These are phyloP conservation scores for Anarhynchus alexandrinus DNA, from an alignment of 2,113 vertebrate genomes.

Conservation along the genomic window DNA sequence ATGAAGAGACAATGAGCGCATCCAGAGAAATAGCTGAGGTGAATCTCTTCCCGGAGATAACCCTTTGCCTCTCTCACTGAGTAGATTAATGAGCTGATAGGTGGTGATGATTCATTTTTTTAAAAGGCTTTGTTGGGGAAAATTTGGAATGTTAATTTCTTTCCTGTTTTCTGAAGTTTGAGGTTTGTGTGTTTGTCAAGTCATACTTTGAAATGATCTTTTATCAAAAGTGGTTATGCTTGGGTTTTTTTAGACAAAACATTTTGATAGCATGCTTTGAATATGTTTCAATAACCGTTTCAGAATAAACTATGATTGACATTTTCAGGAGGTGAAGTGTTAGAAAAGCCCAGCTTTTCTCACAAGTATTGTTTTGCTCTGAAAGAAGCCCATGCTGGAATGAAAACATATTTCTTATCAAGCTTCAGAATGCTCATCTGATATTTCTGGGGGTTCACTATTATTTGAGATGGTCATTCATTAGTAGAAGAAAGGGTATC, in stretches of 20 bases:
- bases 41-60: background rate
- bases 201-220: background rate
- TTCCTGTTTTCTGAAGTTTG: background rate
- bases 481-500: background rate
- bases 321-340: constrained; percentile 4
- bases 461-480: background rate
- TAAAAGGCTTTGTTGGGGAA: background rate
- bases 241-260: constrained; percentile 7
- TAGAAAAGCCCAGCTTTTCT: constrained; percentile 14
- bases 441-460: background rate
- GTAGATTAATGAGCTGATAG: background rate
- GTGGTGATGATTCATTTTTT: background rate
- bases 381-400: background rate
- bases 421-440: background rate
- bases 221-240: background rate
- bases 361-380: background rate
- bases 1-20: background rate
- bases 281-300: background rate
- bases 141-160: background rate
- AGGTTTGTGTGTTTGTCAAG: background rate
- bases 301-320: background rate
- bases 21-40: background rate
- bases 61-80: background rate
- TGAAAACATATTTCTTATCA: background rate
- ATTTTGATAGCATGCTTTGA: constrained; percentile 21